Percentiles rank a stretch among this genome's conserved stretches.
Conservation (phyloP, 1,140 invertebrate species). For the Lepidurus arcticus region DNA sequence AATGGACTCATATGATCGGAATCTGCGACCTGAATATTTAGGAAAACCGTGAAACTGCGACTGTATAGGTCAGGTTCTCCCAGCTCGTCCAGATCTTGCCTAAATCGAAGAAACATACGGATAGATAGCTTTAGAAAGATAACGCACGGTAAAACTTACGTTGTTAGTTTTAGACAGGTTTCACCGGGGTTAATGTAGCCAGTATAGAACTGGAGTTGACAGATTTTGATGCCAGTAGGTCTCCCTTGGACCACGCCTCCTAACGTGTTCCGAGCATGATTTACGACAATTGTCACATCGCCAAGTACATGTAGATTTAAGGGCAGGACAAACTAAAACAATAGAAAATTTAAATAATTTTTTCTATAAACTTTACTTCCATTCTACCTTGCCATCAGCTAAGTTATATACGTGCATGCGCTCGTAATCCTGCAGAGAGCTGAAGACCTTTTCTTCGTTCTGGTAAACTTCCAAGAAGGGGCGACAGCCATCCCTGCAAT, state of each 20-base stretch:
- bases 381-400: slow-evolving; percentile 62
- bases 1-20: slow-evolving; percentile 54
- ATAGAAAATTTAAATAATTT: slow-evolving; percentile 29
- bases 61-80: slow-evolving; percentile 75
- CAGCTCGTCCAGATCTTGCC: slow-evolving; percentile 71
- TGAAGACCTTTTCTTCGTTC: slow-evolving; percentile 74
- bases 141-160: slow-evolving; percentile 47
- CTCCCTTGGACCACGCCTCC: slow-evolving; percentile 69
- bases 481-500: slow-evolving; percentile 75
- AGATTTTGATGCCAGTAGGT: slow-evolving; percentile 77
- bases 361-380: no score
- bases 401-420: slow-evolving; percentile 72
- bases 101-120: slow-evolving; percentile 42
- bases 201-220: slow-evolving; percentile 80
- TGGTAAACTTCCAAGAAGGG: slow-evolving; percentile 89
- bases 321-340: slow-evolving; percentile 42
- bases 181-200: slow-evolving; percentile 72
- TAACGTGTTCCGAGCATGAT: slow-evolving; percentile 79
- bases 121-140: background rate
- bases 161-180: slow-evolving; percentile 65
- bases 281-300: slow-evolving; percentile 73
- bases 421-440: slow-evolving; percentile 82
- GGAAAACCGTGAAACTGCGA: slow-evolving; percentile 61
- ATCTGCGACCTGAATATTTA: slow-evolving; percentile 67
- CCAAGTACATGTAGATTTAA: slow-evolving; percentile 64